A percentile compares a stretch with the other conserved stretches of the same genome.
Conservation (phyloP, 2,113 vertebrate species). For the Furnarius figulus region DNA sequence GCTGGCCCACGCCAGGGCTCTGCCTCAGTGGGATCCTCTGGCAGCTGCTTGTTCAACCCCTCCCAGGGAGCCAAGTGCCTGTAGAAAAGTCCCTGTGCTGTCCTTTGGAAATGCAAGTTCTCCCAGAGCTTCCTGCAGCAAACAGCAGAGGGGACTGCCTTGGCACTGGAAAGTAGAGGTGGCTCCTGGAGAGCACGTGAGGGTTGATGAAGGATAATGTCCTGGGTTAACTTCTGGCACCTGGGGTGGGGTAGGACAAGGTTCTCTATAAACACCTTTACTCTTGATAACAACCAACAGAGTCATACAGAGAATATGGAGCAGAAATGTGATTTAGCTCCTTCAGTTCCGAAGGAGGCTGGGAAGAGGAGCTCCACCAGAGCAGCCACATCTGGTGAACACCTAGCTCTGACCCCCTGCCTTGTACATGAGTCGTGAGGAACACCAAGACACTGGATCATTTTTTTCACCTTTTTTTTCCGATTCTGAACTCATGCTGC, state of each 20-base stretch:
- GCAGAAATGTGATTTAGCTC: not conserved
- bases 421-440: not conserved
- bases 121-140: not conserved
- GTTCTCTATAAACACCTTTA: not conserved
- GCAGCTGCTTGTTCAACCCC: not conserved
- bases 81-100: not conserved
- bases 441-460: not conserved
- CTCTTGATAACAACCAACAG: not conserved
- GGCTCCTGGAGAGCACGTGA: not conserved
- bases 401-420: not conserved
- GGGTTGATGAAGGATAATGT: not conserved
- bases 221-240: not conserved
- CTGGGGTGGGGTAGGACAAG: not conserved
- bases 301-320: not conserved
- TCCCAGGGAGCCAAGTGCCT: not conserved
- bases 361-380: not conserved
- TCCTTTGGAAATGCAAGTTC: not conserved
- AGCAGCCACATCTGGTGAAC: not conserved
- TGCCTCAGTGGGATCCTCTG: not conserved
- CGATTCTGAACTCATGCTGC: not conserved
- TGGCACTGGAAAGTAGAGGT: rapidly evolving
- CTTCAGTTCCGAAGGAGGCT: not conserved
- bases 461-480: not conserved
- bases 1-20: rapidly evolving
- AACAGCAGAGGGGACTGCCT: not conserved